Conservation (phyloP, 1,140 invertebrate genomes). For the Aradophagus sp. region DNA sequence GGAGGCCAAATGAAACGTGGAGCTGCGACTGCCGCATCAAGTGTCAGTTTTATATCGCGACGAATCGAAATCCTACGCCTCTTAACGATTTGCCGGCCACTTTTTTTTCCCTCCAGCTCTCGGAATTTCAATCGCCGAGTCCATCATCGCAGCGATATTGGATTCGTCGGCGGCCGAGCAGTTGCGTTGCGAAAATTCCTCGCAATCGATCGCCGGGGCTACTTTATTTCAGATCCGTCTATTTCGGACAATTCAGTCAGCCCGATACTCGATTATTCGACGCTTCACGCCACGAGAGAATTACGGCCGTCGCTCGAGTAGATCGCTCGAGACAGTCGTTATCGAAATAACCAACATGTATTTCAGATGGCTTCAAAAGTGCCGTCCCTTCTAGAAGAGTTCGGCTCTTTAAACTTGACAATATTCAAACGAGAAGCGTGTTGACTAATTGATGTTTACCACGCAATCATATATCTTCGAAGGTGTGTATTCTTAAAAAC, state of each 20-base stretch:
- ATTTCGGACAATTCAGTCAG: conserved; percentile 39
- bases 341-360: conserved; percentile 3
- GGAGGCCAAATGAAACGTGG: background rate
- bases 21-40: too few species aligned
- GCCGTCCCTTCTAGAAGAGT: too few species aligned
- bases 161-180: conserved; percentile 27
- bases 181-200: conserved; percentile 29
- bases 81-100: conserved; percentile 15
- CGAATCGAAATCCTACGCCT: background rate
- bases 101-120: conserved; percentile 10
- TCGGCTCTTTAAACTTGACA: conserved; percentile 14
- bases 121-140: conserved; percentile 29
- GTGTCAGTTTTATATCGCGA: too few species aligned
- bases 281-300: conserved; percentile 30
- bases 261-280: conserved; percentile 43
- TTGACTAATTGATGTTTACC: too few species aligned
- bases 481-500: too few species aligned
- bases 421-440: too few species aligned
- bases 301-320: conserved; percentile 15
- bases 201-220: conserved; percentile 10
- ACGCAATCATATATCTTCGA: too few species aligned
- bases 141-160: conserved; percentile 40
- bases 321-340: conserved; percentile 18
- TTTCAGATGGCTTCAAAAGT: too few species aligned
- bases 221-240: conserved; percentile 37